Evolutionary conservation across 1,140 invertebrate genomes (phyloP).

Genomic region (Cyphomyrmex costatus): DNA sequence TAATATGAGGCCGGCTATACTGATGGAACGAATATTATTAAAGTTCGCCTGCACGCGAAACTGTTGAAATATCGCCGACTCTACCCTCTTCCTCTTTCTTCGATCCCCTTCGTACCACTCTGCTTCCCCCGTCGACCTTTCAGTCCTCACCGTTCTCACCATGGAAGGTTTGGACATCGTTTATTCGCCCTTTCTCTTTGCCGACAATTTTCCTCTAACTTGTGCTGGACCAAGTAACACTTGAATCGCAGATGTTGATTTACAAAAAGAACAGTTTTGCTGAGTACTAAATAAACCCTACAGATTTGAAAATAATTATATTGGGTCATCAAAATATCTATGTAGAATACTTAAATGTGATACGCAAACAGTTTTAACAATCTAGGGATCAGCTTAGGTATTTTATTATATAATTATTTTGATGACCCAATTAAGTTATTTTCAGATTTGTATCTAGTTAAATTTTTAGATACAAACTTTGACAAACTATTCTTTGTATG

Average conservation of each 20-base stretch:
- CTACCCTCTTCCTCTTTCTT: slow-evolving; percentile 32
- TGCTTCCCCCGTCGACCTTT: slow-evolving; percentile 48
- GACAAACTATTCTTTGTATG: too few species aligned
- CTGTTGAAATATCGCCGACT: slow-evolving; percentile 85
- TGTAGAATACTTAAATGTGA: too few species aligned
- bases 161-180: slow-evolving; percentile 30
- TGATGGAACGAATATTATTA: slow-evolving; percentile 87
- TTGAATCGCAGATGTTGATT: not conserved
- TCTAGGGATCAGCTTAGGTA: too few species aligned
- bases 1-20: slow-evolving; percentile 86
- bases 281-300: too few species aligned
- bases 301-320: too few species aligned
- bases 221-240: slow-evolving; percentile 17
- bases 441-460: too few species aligned
- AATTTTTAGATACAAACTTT: too few species aligned
- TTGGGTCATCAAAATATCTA: too few species aligned
- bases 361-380: too few species aligned
- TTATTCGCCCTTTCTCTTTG: slow-evolving; percentile 64
- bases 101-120: slow-evolving; percentile 21
- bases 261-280: not conserved
- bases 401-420: too few species aligned
- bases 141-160: slow-evolving; percentile 65
- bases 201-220: slow-evolving; percentile 69
- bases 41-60: slow-evolving; percentile 85
- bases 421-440: too few species aligned